phyloP scores from a whole-genome alignment of 2,888 invertebrate genomes.

The Chydorus sphaericus region DNA sequence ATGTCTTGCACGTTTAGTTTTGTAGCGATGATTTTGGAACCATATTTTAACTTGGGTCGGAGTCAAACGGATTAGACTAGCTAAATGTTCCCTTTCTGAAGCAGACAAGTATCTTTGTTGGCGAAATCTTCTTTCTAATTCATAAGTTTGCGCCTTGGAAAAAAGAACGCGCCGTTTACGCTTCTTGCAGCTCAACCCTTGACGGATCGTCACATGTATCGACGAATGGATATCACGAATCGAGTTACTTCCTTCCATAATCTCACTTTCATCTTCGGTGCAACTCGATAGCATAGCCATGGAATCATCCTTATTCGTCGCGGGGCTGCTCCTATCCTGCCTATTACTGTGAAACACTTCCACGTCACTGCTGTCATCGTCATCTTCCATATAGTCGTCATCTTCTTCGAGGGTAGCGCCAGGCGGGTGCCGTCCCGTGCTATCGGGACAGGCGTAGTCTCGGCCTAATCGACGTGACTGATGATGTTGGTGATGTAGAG shows the following conservation, averaged over 20 bases:
- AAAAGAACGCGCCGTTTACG: conserved; percentile 91
- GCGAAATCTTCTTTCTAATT: conserved; percentile 82
- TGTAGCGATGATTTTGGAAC: conserved; percentile 99
- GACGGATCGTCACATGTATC: conserved; percentile 19
- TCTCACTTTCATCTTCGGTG: conserved; percentile 18
- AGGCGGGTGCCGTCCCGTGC: conserved; percentile 19
- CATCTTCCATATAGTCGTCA: conserved; percentile 23
- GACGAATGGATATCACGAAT: neutral
- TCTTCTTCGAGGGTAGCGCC: conserved; percentile 11
- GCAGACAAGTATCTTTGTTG: conserved; percentile 95
- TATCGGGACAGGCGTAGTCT: conserved; percentile 32
- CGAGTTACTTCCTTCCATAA: neutral
- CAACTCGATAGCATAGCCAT: conserved; percentile 27
- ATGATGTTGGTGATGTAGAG: conserved; percentile 26
- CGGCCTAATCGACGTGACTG: conserved; percentile 29
- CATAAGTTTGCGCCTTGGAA: conserved; percentile 94
- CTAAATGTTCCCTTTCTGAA: conserved; percentile 91
- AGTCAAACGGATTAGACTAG: conserved; percentile 82
- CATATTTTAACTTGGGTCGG: conserved; percentile 96
- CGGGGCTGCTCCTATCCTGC: conserved; percentile 30
- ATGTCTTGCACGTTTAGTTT: conserved; percentile 92
- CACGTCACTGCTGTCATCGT: conserved; percentile 35
- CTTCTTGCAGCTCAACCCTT: conserved; percentile 49
- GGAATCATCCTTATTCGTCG: conserved; percentile 25
- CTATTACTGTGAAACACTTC: conserved; percentile 46